Conservation (phyloP, 2,113 vertebrate species). For the Herpetotheres cachinnans region DNA sequence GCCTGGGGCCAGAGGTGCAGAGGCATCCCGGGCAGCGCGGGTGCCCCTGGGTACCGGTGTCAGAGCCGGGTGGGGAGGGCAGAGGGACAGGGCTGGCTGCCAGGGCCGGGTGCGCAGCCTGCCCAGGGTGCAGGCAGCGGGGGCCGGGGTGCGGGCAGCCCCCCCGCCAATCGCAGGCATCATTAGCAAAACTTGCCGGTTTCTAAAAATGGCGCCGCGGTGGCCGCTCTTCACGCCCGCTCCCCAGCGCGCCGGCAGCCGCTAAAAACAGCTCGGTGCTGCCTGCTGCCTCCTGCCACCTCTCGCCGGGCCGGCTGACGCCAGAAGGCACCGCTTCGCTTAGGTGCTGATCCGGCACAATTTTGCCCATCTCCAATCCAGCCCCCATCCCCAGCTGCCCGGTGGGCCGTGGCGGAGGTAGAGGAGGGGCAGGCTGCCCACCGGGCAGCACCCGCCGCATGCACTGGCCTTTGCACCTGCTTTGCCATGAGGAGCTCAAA, state of each 20-base stretch:
- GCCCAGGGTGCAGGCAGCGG: rapidly evolving
- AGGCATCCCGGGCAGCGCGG: neutral
- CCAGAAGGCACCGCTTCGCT: neutral
- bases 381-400: rapidly evolving
- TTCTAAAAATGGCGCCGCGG: constrained; percentile 11
- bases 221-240: neutral
- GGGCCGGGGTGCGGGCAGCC: neutral
- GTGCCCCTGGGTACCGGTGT: too few relatives aligned
- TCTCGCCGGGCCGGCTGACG: neutral
- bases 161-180: neutral
- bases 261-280: constrained; percentile 39
- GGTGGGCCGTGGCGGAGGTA: rapidly evolving
- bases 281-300: constrained; percentile 10
- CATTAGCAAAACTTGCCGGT: neutral
- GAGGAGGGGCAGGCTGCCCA: neutral
- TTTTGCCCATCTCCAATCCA: neutral
- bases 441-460: rapidly evolving
- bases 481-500: neutral
- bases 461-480: rapidly evolving
- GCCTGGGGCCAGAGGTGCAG: neutral
- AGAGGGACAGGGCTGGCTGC: neutral
- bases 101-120: rapidly evolving
- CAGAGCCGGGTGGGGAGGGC: neutral
- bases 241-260: neutral
- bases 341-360: neutral